Evolutionary conservation across 2,888 invertebrate species (phyloP).

Genomic region (Tribolium freemani): DNA sequence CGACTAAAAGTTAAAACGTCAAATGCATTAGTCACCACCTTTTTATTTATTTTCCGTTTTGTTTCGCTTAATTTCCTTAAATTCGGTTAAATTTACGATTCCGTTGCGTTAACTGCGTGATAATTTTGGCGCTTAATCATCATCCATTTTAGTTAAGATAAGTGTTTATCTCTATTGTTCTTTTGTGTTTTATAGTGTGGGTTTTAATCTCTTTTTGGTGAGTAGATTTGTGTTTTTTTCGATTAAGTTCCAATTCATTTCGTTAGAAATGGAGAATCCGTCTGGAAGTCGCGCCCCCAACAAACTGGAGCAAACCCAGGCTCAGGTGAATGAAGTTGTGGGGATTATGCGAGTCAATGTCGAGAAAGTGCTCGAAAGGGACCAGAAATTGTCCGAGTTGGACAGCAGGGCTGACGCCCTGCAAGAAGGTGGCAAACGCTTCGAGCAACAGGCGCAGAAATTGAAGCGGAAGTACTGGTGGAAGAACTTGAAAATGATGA

Average conservation of each 20-base stretch:
- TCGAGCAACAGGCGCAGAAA: conserved; percentile 97
- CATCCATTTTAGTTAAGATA: not conserved
- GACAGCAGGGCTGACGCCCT: conserved; percentile 96
- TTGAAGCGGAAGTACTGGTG: conserved; percentile 98
- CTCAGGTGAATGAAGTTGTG: conserved; percentile 78
- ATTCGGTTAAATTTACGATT: not conserved
- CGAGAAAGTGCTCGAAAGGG: conserved; percentile 95
- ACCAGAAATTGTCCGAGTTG: conserved; percentile 85
- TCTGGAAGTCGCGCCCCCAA: conserved; percentile 53
- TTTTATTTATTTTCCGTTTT: not conserved
- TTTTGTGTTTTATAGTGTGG: too few relatives aligned
- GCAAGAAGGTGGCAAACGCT: conserved; percentile 95
- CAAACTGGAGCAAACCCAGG: conserved; percentile 66
- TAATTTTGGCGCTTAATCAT: not conserved
- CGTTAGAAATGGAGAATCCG: conserved; percentile 53
- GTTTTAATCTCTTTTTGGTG: too few relatives aligned
- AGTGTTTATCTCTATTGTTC: too few relatives aligned
- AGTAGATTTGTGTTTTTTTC: not conserved
- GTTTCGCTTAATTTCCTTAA: not conserved
- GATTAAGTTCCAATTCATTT: too few relatives aligned
- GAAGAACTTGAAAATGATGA: conserved; percentile 98
- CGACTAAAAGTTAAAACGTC: not conserved
- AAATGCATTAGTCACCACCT: not conserved
- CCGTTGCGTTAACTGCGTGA: not conserved
- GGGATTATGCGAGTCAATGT: conserved; percentile 97